Evolutionary conservation across 2,888 invertebrate species (phyloP), one percentile per base, ranked within the genome.

Genomic region (Dryobotodes eremita): DNA sequence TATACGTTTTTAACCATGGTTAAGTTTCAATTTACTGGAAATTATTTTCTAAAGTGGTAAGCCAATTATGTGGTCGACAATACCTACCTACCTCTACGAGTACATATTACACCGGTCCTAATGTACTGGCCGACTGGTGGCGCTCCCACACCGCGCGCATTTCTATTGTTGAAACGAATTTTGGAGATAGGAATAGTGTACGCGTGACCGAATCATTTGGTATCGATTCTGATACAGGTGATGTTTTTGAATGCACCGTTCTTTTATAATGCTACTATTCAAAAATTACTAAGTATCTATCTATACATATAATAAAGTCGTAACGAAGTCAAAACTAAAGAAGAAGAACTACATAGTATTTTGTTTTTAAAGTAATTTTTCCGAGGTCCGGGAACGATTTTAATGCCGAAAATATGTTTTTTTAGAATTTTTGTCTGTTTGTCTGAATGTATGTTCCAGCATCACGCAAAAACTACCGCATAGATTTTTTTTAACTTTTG

Each of bases 111-210:
- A 42, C 23, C 23, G 48, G 26, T 42, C 20, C 26, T 61, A 80
- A 55, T 80, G 65, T 36, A 5, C 53, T 23, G 7, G 15, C 66
- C 46, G 73, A n/a, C n/a, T 57, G 59, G 20, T 26, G 26, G 4
- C 42, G 42, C 55, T 13, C 23, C 26, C 26, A 23, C 8, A n/a
- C 10, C 57, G 55, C 26, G 53, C 36, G 53, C 46, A 48, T 11
- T 59, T 70, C 69, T 76, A 82, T 82, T 82, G 76, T 80, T 59
- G 26, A 31, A 20, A 31, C 53, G n/a, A 61, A 31, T 61, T 42
- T 77, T 7, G 36, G 79, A 50, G 48, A 26, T 57, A 50, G 42
- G 48, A 48, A 59, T 68, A 31, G 68, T 50, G 50, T 50, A 7
- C n/a, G 13, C 31, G 31, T 31, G 59, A 31, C 61, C 20, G 71